These are phyloP conservation scores for Clarias fuscus DNA, from an alignment of 2,797 vertebrate species.

Conservation along the genomic window DNA sequence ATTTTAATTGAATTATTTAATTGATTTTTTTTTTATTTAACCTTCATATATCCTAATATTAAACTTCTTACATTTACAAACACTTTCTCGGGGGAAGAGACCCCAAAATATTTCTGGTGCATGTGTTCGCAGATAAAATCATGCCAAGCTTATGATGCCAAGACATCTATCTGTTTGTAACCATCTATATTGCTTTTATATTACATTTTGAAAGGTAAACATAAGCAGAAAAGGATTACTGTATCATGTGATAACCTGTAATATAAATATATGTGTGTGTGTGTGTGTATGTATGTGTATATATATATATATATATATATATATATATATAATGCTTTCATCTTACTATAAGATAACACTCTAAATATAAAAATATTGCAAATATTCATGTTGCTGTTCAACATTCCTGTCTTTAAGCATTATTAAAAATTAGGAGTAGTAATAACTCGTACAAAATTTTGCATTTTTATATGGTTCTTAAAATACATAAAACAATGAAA, in stretches of 20 bases:
- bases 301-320: background rate
- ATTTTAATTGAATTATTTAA: background rate
- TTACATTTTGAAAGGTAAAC: background rate
- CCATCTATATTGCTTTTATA: background rate
- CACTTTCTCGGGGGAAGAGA: background rate
- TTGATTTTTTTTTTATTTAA: background rate
- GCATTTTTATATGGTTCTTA: background rate
- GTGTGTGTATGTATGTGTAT: no score
- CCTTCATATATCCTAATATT: background rate
- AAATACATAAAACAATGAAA: background rate
- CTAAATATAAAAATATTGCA: background rate
- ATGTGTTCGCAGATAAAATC: background rate
- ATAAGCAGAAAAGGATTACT: background rate
- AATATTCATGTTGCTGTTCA: background rate
- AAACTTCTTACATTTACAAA: background rate
- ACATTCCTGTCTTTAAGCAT: background rate
- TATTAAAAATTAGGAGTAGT: background rate
- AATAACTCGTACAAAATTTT: background rate
- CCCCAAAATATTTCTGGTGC: background rate
- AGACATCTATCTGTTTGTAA: background rate
- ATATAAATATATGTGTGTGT: no score
- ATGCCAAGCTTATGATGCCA: background rate
- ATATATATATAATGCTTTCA: background rate
- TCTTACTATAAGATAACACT: background rate
- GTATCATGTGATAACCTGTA: background rate